phyloP scores from a whole-genome alignment of 1,140 invertebrate species.

The Hyphantria cunea region DNA sequence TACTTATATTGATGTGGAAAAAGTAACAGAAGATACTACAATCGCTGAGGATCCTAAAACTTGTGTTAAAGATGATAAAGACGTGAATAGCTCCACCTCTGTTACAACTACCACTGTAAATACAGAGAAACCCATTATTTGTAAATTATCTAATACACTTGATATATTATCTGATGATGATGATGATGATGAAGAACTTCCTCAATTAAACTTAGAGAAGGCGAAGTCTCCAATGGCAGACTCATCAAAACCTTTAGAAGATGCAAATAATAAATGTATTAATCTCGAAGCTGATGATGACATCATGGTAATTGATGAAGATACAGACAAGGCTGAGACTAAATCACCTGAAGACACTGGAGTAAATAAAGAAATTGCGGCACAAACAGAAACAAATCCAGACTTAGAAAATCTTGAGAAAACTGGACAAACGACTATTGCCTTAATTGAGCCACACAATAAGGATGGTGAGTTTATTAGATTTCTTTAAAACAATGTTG shows the following conservation, averaged over 20 bases:
- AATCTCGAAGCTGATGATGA: slow-evolving; percentile 65
- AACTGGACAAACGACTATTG: not conserved
- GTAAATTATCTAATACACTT: slow-evolving; percentile 63
- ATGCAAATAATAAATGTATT: slow-evolving; percentile 53
- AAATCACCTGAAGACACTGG: slow-evolving; percentile 17
- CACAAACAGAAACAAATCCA: slow-evolving; percentile 1
- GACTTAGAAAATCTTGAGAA: slow-evolving; percentile 29
- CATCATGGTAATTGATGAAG: slow-evolving; percentile 62
- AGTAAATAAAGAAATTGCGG: slow-evolving; percentile 11
- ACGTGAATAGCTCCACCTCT: not conserved
- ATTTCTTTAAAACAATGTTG: slow-evolving; percentile 6
- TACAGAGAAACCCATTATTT: slow-evolving; percentile 35
- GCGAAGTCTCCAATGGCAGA: slow-evolving; percentile 7
- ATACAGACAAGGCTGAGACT: slow-evolving; percentile 32
- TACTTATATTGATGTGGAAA: slow-evolving; percentile 9
- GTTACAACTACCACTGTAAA: not conserved
- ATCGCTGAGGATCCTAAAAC: slow-evolving; percentile 1
- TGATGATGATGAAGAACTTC: slow-evolving; percentile 56
- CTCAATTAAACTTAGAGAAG: slow-evolving; percentile 7
- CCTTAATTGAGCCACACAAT: slow-evolving; percentile 1
- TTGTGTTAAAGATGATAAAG: not conserved
- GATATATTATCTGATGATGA: slow-evolving; percentile 71
- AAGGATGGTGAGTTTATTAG: slow-evolving; percentile 28
- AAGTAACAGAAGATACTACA: slow-evolving; percentile 3
- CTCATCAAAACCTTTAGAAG: not conserved